These are phyloP conservation scores for Cebidichthys violaceus DNA, from an alignment of 2,113 vertebrate species.

Conservation along the genomic window DNA sequence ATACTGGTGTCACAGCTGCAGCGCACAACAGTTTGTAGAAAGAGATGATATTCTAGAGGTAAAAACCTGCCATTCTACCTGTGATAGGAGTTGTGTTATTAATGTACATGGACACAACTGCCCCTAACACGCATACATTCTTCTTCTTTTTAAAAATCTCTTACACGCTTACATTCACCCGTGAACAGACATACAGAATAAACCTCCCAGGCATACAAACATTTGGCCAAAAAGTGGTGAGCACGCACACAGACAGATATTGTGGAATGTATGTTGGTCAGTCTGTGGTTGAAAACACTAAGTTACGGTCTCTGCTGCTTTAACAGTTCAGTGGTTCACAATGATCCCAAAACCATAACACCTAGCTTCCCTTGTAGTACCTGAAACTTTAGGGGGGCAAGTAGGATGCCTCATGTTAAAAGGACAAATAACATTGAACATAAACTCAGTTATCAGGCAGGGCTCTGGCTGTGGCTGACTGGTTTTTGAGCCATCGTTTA, in stretches of 20 bases:
- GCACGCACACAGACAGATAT: constrained; percentile 37
- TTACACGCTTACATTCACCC: constrained; percentile 49
- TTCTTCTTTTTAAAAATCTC: constrained; percentile 62
- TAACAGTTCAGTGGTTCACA: constrained; percentile 60
- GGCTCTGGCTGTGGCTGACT: neutral
- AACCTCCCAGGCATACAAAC: constrained; percentile 57
- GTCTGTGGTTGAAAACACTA: constrained; percentile 68
- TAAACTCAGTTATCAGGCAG: constrained; percentile 6
- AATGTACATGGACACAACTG: constrained; percentile 56
- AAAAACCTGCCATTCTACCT: constrained; percentile 64
- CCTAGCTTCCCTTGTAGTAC: constrained; percentile 51
- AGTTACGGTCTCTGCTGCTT: constrained; percentile 78
- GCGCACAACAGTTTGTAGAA: constrained; percentile 58
- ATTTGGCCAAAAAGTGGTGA: constrained; percentile 58
- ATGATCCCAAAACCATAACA: constrained; percentile 77
- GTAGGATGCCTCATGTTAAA: constrained; percentile 38
- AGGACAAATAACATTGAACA: constrained; percentile 41
- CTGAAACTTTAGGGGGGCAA: constrained; percentile 52
- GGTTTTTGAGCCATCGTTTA: constrained; percentile 3
- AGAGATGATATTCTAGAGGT: constrained; percentile 65
- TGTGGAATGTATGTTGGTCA: constrained; percentile 77
- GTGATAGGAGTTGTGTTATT: constrained; percentile 64
- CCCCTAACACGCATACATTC: constrained; percentile 57
- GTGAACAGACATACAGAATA: constrained; percentile 39
- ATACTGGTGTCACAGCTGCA: constrained; percentile 39